A percentile compares a stretch with the other conserved stretches of the same genome.
Evolutionary conservation across 2,888 invertebrate species (phyloP).

Genomic region (Rotaria magnacalcarata): DNA sequence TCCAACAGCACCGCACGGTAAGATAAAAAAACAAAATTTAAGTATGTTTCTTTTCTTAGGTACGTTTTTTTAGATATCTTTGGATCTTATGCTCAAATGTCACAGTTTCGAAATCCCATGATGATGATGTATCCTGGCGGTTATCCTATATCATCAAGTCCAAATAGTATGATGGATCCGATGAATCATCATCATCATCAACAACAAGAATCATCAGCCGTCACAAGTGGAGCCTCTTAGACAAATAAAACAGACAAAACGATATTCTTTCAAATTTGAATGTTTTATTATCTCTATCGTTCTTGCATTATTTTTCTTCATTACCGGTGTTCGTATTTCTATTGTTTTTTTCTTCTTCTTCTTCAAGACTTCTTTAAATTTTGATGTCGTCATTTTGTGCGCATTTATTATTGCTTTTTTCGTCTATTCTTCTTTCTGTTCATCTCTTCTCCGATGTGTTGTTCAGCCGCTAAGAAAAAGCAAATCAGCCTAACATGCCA

Average conservation of each 20-base stretch:
- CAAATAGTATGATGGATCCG: background rate
- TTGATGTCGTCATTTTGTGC: conserved; percentile 22
- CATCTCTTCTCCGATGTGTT: background rate
- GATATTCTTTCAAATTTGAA: background rate
- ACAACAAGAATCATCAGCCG: conserved; percentile 19
- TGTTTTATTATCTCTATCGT: background rate
- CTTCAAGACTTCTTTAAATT: background rate
- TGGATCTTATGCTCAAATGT: conserved; percentile 28
- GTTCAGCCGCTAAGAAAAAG: background rate
- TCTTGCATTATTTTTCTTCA: background rate
- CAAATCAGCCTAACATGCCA: background rate
- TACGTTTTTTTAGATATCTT: background rate
- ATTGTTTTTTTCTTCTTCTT: background rate
- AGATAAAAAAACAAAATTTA: background rate
- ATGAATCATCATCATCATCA: conserved; percentile 35
- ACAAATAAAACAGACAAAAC: background rate
- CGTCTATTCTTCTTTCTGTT: background rate
- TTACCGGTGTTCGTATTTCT: conserved; percentile 34
- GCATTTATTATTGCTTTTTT: conserved; percentile 24
- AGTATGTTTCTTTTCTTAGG: background rate
- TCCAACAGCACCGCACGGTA: background rate
- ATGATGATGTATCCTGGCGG: conserved; percentile 29
- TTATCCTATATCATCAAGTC: conserved; percentile 26
- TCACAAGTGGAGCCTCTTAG: background rate
- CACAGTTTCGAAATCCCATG: conserved; percentile 33